Evolutionary conservation across 2,113 vertebrate species (phyloP), one percentile per base, ranked within the genome.

Genomic region (Ceuthmochares aereus): DNA sequence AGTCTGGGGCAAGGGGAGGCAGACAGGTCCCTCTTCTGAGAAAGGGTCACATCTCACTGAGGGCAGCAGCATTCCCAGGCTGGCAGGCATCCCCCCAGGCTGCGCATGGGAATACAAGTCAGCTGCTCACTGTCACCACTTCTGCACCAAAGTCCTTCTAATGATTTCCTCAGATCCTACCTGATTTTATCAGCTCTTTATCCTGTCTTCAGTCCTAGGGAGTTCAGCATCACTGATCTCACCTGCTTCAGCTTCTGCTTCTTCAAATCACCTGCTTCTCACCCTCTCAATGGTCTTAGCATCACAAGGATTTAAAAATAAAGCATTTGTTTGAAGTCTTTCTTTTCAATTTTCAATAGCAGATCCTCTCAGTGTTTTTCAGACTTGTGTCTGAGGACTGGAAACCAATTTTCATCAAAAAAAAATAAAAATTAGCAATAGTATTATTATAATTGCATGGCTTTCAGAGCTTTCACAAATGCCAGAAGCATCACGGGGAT

Each of bases 221-320:
- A 84, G 45, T n/a, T 86, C 42, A 54, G 59, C 69, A 78, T 58
- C 52, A 27, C 56, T 74, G 62, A 66, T 84, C 34, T 86, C 77
- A 70, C 55, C 76, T 62, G 32, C 64, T 86, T 80, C 76, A 62
- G 54, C 23, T 49, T 79, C 79, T 55, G 20, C 45, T 67, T 55
- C n/a, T 77, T 68, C 54, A 42, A 13, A 19, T n/a, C 22, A 26
- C 60, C 56, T 59, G 25, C 55, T 62, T 92, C 90, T 79, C 67
- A 72, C n/a, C 27, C 66, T 87, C 89, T 55, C 27, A 18, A 82
- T 51, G 64, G 62, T 56, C 40, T 79, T 60, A 88, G 40, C 37
- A 30, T 85, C 79, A 19, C 23, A 40, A 76, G 82, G 75, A 72
- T 85, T 87, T 90, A 76, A 96, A 95, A 86, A 93, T 66, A 70